Base-by-base conservation (phyloP, 1,140 invertebrate genomes). In the Battus philenor region DNA sequence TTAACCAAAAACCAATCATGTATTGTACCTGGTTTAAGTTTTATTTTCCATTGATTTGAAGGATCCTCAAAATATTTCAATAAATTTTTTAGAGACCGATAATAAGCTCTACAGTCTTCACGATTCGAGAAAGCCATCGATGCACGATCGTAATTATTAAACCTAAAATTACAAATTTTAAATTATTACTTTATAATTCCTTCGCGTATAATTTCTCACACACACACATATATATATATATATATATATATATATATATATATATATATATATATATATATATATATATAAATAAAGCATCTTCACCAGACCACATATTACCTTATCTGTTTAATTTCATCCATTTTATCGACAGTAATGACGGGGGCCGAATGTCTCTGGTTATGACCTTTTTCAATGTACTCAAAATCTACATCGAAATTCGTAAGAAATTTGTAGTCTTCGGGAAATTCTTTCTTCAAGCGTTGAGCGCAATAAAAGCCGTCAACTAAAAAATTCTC, bases 401-500 rank as follows among this genome's bases (percentile, higher is more conserved):
- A 94, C 53, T 93, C 89, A 1, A 89, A 90, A 27, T 90, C 88
- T 13, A 93, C 69, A 2, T 83, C 64, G 13, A 86, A 87, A 1
- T 59, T 84, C 0, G 79, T 86, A 2, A 94, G 77, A 10, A 88
- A 65, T 2, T 90, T 59, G 54, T 89, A 94, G 26, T 87, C 85
- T 1, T 86, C 64, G 2, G 88, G 88, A 67, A 83, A 57, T 1
- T 82, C 63, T 11, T 77, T 49, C 26, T 80, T 87, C 11, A 94
- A 66, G 38, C 86, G 70, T n/a, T 83, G 60, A 0, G 91, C 92
- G 9, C 87, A 90, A 45, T 89, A 79, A 60, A 93, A 90, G 0
- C 92, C 92, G 60, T 94, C 93, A 0, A 91, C 89, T 6, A 93
- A 74, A 15, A 92, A 69, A 1, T 89, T 93, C 43, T 93, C 88